Base-by-base conservation (phyloP, 2,113 vertebrate genomes). In the Oplegnathus fasciatus region DNA sequence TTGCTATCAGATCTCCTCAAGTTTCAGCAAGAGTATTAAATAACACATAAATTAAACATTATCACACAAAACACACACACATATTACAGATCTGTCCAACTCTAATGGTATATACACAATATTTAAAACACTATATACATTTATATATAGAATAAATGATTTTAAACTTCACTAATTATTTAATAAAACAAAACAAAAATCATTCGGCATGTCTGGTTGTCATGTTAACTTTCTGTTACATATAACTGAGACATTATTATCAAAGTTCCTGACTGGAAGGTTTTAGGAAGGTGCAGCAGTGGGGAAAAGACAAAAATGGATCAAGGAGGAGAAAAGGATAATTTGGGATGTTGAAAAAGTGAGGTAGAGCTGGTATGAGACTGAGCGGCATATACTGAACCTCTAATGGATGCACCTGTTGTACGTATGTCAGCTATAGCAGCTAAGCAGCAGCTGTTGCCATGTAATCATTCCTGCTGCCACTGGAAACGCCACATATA, bases 391-490 rank as follows among this genome's bases (percentile, higher is more conserved):
- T 14, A 26, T 34, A 5, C 58, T 72, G 48, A 46, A n/a, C 28
- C 75, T 71, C 84, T 67, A 15, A 58, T 64, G 58, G 76, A 85
- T 9, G 82, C 91, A 92, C 88, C 92, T 92, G 92, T 85, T 77
- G 69, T 15, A 1, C 77, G 42, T n/a, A 9, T 67, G 76, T 75
- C 52, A 84, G 73, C 71, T 30, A 28, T 6, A 84, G 58, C 73
- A 60, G 58, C 34, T 24, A 11, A 48, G n/a, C 52, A 61, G 86
- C 90, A 92, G 92, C 90, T 92, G 92, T 46, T 69, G 75, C 54
- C 57, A 61, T 64, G 70, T 68, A 48, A 82, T 62, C 77, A 83
- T 75, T 69, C 57, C 32, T 44, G 42, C 82, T 72, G 79, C 48
- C 69, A 73, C 70, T 72, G 46, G 32, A 60, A 62, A 48, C 74